A percentile compares a stretch with the other conserved stretches of the same genome.
Evolutionary conservation across 2,888 invertebrate species (phyloP).

Genomic region (Torymus texanus): DNA sequence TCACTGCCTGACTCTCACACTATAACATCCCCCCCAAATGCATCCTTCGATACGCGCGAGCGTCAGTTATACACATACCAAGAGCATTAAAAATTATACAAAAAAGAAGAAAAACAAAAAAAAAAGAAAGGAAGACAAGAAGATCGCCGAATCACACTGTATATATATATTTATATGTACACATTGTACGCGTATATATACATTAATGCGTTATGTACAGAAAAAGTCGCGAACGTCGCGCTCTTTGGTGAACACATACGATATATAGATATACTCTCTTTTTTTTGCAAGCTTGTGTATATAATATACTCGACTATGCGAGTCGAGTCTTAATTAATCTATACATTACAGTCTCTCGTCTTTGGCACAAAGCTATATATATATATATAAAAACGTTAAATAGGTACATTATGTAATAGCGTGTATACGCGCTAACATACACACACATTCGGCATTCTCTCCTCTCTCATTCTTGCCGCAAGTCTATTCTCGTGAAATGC

Average conservation of each 20-base stretch:
- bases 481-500: conserved; percentile 44
- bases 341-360: conserved; percentile 67
- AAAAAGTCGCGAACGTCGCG: conserved; percentile 47
- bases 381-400: conserved; percentile 10
- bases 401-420: conserved; percentile 36
- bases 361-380: conserved; percentile 67
- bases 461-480: neutral
- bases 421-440: conserved; percentile 2
- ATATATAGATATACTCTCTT: conserved; percentile 1
- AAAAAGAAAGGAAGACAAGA: neutral
- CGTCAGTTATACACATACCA: neutral
- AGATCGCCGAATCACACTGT: neutral
- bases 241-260: conserved; percentile 69
- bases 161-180: conserved; percentile 28
- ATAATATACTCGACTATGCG: too few species aligned
- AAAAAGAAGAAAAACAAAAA: neutral
- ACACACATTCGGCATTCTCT: conserved; percentile 8
- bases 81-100: conserved; percentile 1
- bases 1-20: neutral
- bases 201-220: conserved; percentile 34
- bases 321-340: conserved; percentile 12
- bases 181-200: conserved; percentile 29
- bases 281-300: too few species aligned
- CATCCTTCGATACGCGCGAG: neutral
- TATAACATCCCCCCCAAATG: conserved; percentile 1